A percentile compares a stretch with the other conserved stretches of the same genome.
Evolutionary conservation across 2,797 vertebrate genomes (phyloP).

Genomic region (Platalea minor): DNA sequence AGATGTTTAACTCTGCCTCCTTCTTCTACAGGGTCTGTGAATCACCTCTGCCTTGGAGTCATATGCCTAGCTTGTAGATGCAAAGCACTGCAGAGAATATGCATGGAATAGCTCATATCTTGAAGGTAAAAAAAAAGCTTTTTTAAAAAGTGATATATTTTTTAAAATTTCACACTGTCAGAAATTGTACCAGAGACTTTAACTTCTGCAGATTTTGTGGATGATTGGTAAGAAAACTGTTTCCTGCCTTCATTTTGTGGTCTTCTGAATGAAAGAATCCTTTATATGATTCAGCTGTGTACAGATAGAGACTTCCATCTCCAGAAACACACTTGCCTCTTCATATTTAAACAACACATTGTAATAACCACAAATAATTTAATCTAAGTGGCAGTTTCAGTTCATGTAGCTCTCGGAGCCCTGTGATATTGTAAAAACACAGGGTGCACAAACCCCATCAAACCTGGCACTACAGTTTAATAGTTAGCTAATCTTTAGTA

Average conservation of each 20-base stretch:
- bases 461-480: neutral
- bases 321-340: neutral
- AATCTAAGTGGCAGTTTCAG: neutral
- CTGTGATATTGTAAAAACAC: neutral
- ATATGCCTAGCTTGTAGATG: neutral
- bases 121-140: fast-evolving
- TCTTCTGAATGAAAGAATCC: neutral
- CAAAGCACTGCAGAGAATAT: neutral
- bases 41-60: neutral
- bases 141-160: neutral
- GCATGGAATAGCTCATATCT: neutral
- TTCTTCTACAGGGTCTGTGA: neutral
- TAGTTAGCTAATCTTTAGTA: neutral
- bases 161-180: neutral
- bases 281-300: neutral
- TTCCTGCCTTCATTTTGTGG: neutral
- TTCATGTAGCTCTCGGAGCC: neutral
- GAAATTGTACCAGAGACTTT: neutral
- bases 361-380: neutral
- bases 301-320: neutral
- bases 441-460: neutral
- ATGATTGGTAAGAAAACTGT: neutral
- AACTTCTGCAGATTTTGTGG: neutral
- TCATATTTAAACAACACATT: neutral
- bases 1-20: neutral